These are phyloP conservation scores for Allacma fusca DNA, from an alignment of 2,888 invertebrate genomes.

Conservation along the genomic window DNA sequence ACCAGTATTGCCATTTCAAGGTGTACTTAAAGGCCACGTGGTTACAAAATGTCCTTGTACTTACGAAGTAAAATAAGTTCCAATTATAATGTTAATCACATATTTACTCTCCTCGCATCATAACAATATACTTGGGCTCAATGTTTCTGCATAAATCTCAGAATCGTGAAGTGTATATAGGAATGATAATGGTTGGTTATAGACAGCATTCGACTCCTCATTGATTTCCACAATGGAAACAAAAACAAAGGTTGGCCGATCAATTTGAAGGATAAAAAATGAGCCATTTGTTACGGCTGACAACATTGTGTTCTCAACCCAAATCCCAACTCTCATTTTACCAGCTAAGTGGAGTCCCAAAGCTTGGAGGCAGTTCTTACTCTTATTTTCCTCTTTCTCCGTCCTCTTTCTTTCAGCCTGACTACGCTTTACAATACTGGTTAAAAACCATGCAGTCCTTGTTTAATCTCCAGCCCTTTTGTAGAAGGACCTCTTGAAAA, in stretches of 20 bases:
- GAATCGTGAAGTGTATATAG: too few relatives aligned
- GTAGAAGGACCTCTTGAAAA: neutral
- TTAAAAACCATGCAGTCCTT: slow-evolving; percentile 2
- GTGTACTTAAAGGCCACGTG: too few relatives aligned
- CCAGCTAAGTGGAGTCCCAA: slow-evolving; percentile 13
- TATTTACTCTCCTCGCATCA: too few relatives aligned
- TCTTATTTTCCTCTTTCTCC: slow-evolving; percentile 11
- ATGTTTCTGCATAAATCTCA: too few relatives aligned
- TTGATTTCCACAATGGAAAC: slow-evolving; percentile 36
- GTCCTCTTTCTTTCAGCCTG: neutral
- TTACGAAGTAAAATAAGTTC: too few relatives aligned
- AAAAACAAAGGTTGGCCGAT: slow-evolving; percentile 23
- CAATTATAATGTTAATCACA: too few relatives aligned
- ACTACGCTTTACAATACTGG: neutral
- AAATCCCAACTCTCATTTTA: slow-evolving; percentile 32
- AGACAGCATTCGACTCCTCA: neutral
- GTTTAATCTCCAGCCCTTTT: slow-evolving; percentile 4
- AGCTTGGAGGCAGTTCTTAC: neutral
- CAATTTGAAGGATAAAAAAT: slow-evolving; percentile 22
- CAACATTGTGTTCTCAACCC: slow-evolving; percentile 18
- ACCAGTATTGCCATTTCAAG: too few relatives aligned
- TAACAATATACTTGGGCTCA: too few relatives aligned
- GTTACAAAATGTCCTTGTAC: too few relatives aligned
- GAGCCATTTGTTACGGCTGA: slow-evolving; percentile 41
- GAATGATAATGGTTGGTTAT: slow-evolving; percentile 12